Conservation (phyloP, 2,113 vertebrate species). For the Apteryx owenii region DNA sequence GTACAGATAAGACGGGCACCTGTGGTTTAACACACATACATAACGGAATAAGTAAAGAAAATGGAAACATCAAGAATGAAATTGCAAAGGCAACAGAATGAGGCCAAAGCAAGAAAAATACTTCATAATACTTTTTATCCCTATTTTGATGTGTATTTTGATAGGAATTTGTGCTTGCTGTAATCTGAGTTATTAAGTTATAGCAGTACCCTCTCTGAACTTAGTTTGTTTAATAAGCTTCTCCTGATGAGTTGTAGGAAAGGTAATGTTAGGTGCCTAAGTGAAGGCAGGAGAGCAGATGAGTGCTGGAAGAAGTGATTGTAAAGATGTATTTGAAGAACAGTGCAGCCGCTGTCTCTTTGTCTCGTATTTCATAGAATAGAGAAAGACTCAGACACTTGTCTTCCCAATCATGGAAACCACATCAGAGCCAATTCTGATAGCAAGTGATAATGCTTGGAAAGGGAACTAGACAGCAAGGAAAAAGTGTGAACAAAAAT, state of each 20-base stretch:
- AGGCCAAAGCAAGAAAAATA: neutral
- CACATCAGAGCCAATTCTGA: neutral
- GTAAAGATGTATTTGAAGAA: neutral
- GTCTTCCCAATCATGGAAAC: neutral
- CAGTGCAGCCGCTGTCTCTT: neutral
- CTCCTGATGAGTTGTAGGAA: neutral
- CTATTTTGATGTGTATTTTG: neutral
- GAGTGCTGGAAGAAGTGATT: neutral
- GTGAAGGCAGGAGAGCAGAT: neutral
- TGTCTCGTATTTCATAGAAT: neutral
- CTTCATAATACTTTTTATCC: neutral
- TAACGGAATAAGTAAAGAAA: neutral
- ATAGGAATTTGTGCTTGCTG: neutral
- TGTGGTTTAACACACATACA: neutral
- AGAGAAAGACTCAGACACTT: neutral
- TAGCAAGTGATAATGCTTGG: neutral
- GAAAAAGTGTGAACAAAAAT: neutral
- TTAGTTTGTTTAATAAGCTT: neutral
- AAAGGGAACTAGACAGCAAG: neutral
- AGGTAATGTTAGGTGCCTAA: neutral
- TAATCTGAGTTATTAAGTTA: neutral
- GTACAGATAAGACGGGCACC: neutral
- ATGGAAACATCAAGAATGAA: neutral
- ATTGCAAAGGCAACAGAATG: neutral
- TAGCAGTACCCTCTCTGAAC: neutral